These are phyloP conservation scores for Halyomorpha halys DNA, from an alignment of 1,140 invertebrate genomes.

Conservation along the genomic window DNA sequence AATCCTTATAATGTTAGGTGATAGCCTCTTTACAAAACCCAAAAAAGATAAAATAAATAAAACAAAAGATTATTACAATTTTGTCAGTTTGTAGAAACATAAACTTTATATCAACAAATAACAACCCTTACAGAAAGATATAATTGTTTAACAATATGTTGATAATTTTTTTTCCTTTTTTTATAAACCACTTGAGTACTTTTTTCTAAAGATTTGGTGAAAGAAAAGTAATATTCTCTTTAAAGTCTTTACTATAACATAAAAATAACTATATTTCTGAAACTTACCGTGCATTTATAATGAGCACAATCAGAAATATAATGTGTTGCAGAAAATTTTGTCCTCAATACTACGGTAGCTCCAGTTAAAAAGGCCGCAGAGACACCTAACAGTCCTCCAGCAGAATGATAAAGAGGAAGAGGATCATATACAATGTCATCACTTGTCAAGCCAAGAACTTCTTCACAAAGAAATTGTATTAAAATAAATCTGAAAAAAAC, in stretches of 20 bases:
- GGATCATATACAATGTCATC: conserved; percentile 66
- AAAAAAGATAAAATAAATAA: too few relatives aligned
- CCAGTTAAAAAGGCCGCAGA: conserved; percentile 61
- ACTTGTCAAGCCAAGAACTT: conserved; percentile 37
- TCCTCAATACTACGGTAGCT: conserved; percentile 67
- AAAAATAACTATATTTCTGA: not conserved
- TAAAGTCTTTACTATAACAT: not conserved
- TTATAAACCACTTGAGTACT: too few relatives aligned
- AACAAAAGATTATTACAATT: too few relatives aligned
- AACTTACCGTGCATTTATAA: conserved; percentile 76
- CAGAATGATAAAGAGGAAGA: conserved; percentile 71
- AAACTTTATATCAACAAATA: too few relatives aligned
- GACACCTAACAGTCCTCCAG: conserved; percentile 57
- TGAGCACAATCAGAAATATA: conserved; percentile 91
- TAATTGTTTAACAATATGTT: too few relatives aligned
- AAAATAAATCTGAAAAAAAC: not conserved
- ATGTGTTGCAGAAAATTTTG: conserved; percentile 85
- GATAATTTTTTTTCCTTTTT: too few relatives aligned
- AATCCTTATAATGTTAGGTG: too few relatives aligned
- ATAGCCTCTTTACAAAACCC: too few relatives aligned
- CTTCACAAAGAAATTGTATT: not conserved
- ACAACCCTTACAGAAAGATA: too few relatives aligned
- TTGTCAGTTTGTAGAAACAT: too few relatives aligned
- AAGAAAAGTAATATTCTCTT: not conserved
- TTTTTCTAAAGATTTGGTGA: not conserved